Evolutionary conservation across 1,140 invertebrate species (phyloP).

Genomic region (Venustaconcha ellipsiformis): DNA sequence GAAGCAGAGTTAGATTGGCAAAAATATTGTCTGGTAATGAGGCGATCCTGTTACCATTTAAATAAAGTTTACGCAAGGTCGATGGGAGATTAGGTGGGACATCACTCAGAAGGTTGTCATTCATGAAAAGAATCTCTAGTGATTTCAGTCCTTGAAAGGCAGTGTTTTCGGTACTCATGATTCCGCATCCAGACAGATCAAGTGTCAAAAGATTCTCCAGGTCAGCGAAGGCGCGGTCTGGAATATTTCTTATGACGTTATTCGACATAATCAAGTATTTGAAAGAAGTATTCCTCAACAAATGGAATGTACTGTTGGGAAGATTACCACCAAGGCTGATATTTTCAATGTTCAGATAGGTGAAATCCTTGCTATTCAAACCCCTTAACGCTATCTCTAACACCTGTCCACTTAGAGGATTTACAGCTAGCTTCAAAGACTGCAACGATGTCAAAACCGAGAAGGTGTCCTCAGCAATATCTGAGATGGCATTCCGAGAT

Average conservation of each 20-base stretch:
- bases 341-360: conserved; percentile 46
- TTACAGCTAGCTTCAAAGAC: conserved; percentile 46
- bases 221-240: conserved; percentile 35
- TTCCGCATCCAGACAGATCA: conserved; percentile 41
- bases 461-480: conserved; percentile 36
- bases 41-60: conserved; percentile 43
- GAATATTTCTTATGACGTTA: conserved; percentile 40
- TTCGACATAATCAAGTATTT: conserved; percentile 42
- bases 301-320: conserved; percentile 39
- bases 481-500: conserved; percentile 38
- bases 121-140: conserved; percentile 37
- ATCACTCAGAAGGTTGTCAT: conserved; percentile 37
- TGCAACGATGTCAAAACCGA: conserved; percentile 33
- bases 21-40: conserved; percentile 33
- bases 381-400: conserved; percentile 36
- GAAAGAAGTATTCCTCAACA: conserved; percentile 40
- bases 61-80: conserved; percentile 36
- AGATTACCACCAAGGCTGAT: conserved; percentile 39
- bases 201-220: conserved; percentile 38
- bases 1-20: conserved; percentile 30
- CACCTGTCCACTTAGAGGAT: conserved; percentile 35
- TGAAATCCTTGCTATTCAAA: conserved; percentile 30
- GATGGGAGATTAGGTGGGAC: conserved; percentile 45
- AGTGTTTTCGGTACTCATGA: conserved; percentile 22
- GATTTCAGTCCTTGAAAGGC: conserved; percentile 44